A percentile compares a stretch with the other conserved stretches of the same genome.
Evolutionary conservation across 2,113 vertebrate species (phyloP).

Genomic region (Corvus moneduloides): DNA sequence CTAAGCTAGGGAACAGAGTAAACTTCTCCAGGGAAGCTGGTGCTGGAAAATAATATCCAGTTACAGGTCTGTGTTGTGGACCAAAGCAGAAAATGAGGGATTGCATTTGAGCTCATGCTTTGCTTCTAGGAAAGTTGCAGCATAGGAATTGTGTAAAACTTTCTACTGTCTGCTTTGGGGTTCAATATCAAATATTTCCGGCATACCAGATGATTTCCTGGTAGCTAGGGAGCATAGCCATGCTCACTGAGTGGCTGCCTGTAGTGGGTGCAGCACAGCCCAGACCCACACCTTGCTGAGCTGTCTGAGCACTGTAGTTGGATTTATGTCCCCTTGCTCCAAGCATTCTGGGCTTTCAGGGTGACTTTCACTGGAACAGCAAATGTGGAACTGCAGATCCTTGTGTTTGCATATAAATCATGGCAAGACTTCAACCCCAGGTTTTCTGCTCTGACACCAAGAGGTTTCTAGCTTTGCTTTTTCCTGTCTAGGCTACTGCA

Average conservation of each 20-base stretch:
- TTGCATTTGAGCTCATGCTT: neutral
- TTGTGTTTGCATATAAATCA: neutral
- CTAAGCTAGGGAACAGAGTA: neutral
- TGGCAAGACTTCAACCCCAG: neutral
- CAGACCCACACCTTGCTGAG: neutral
- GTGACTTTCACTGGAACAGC: neutral
- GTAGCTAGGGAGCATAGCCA: neutral
- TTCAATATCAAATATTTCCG: neutral
- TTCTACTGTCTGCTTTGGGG: neutral
- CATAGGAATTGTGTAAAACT: neutral
- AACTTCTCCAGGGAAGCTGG: neutral
- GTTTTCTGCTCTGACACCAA: neutral
- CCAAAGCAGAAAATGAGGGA: neutral
- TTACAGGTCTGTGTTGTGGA: neutral
- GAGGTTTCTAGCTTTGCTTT: neutral
- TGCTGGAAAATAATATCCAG: neutral
- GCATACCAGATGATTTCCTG: neutral
- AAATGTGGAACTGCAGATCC: neutral
- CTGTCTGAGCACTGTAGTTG: neutral
- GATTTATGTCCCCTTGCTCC: neutral
- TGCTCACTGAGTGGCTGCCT: neutral
- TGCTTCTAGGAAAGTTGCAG: neutral
- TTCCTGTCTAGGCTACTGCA: neutral
- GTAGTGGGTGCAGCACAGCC: neutral
- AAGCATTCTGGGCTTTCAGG: neutral